A percentile compares a stretch with the other conserved stretches of the same genome.
These are phyloP conservation scores for Caenorhabditis macrosperma DNA, from an alignment of 2,888 invertebrate genomes.

Conservation along the genomic window DNA sequence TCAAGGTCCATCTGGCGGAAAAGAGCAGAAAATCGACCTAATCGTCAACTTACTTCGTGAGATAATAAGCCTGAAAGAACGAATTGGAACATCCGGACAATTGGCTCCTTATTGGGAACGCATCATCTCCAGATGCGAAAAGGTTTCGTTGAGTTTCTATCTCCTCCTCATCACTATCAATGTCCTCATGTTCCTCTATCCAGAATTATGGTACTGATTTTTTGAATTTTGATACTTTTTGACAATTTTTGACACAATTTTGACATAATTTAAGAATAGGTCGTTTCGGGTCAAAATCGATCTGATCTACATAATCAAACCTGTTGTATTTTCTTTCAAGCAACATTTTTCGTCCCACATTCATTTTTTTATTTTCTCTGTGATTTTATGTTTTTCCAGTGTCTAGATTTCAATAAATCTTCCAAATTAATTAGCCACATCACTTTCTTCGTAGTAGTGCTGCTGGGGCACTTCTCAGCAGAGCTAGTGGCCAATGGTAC, in stretches of 20 bases:
- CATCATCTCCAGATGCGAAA: slow-evolving; percentile 73
- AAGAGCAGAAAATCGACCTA: slow-evolving; percentile 62
- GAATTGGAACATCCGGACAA: slow-evolving; percentile 48
- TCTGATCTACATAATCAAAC: background rate
- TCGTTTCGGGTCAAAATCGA: background rate
- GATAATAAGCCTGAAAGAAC: slow-evolving; percentile 60
- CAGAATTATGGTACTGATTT: slow-evolving; percentile 77
- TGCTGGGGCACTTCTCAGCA: no score
- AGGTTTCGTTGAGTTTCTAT: slow-evolving; percentile 74
- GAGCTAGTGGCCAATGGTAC: no score
- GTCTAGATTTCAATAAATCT: no score
- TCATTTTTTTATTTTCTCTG: background rate
- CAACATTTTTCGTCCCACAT: background rate
- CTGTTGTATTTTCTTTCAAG: background rate
- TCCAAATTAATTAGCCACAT: no score
- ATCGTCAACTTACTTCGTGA: slow-evolving; percentile 61
- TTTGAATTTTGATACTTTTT: slow-evolving; percentile 1
- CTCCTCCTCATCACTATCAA: slow-evolving; percentile 74
- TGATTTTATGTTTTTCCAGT: background rate
- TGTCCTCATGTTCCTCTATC: slow-evolving; percentile 74
- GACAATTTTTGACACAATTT: slow-evolving; percentile 13
- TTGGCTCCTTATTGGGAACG: slow-evolving; percentile 76
- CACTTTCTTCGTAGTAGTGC: no score
- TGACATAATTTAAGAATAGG: no score
- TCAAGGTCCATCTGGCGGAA: slow-evolving; percentile 31